Percentiles rank a stretch among this genome's conserved stretches.
Conservation (phyloP, 2,888 invertebrate species). For the Cryptocheilus praepositus region DNA sequence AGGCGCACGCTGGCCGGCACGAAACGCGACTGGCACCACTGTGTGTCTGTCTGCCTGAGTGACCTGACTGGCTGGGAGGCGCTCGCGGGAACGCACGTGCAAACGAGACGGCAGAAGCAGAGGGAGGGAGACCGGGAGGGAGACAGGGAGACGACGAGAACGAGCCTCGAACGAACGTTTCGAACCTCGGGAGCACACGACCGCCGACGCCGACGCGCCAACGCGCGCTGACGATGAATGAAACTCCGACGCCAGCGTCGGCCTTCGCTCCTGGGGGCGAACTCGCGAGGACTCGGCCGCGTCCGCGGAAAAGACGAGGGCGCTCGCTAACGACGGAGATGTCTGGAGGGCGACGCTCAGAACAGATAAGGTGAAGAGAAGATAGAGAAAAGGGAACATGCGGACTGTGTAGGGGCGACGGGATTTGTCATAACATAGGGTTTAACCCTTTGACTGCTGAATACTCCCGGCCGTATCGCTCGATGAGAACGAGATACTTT, state of each 20-base stretch:
- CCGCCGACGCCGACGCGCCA: conserved; percentile 25
- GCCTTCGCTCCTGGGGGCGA: conserved; percentile 10
- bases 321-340: conserved; percentile 22
- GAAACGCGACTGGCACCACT: conserved; percentile 46
- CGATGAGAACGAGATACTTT: too few relatives aligned
- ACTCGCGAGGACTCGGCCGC: conserved; percentile 19
- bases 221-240: conserved; percentile 34
- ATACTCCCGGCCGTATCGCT: too few relatives aligned
- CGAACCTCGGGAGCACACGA: conserved; percentile 11
- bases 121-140: not conserved
- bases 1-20: conserved; percentile 45
- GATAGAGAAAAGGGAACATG: too few relatives aligned
- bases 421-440: too few relatives aligned
- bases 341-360: conserved; percentile 4
- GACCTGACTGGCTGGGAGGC: conserved; percentile 6
- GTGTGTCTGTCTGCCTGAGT: conserved; percentile 27
- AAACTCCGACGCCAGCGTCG: conserved; percentile 8
- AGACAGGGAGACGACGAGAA: not conserved
- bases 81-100: not conserved
- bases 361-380: too few relatives aligned
- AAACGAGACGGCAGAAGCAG: not conserved
- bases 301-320: too few relatives aligned
- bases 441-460: too few relatives aligned
- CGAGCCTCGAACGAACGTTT: conserved; percentile 8
- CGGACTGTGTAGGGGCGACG: too few relatives aligned